These are phyloP conservation scores for Apostichopus japonicus DNA, from an alignment of 35 echinoderm and acorn worm genomes.

Conservation along the genomic window DNA sequence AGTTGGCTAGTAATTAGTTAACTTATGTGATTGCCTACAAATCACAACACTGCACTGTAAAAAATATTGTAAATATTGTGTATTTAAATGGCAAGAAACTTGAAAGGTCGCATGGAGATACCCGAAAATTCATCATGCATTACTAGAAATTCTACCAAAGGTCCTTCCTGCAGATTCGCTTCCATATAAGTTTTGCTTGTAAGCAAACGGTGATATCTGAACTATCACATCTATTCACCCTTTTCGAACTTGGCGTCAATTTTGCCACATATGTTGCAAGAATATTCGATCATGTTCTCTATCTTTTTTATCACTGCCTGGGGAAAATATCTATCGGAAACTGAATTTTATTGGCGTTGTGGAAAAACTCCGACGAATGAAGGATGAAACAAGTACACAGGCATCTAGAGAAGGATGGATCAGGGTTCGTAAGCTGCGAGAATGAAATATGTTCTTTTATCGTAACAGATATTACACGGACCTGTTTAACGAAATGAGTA, in stretches of 20 bases:
- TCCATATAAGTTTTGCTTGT: no score
- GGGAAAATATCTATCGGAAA: neutral
- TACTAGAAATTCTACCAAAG: no score
- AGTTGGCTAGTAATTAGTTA: no score
- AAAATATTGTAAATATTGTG: no score
- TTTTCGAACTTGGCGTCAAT: constrained; percentile 15
- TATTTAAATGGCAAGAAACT: no score
- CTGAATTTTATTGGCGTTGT: neutral
- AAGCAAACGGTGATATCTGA: no score
- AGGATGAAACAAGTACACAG: constrained; percentile 82
- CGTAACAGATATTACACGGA: neutral
- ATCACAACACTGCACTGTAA: no score
- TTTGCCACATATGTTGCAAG: constrained; percentile 39
- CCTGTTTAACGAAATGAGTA: neutral
- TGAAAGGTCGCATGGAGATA: no score
- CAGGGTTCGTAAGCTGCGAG: constrained; percentile 67
- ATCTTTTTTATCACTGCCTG: neutral
- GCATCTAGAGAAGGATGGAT: constrained; percentile 88
- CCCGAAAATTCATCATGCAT: no score
- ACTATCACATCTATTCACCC: constrained; percentile 4
- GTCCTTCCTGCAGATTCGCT: no score
- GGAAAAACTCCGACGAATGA: neutral
- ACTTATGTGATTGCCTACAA: no score
- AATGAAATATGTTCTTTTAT: neutral
- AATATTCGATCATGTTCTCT: constrained; percentile 25